Percentiles rank a stretch among this genome's conserved stretches.
Evolutionary conservation across 2,888 invertebrate species (phyloP).

Genomic region (Amorpha juglandis): DNA sequence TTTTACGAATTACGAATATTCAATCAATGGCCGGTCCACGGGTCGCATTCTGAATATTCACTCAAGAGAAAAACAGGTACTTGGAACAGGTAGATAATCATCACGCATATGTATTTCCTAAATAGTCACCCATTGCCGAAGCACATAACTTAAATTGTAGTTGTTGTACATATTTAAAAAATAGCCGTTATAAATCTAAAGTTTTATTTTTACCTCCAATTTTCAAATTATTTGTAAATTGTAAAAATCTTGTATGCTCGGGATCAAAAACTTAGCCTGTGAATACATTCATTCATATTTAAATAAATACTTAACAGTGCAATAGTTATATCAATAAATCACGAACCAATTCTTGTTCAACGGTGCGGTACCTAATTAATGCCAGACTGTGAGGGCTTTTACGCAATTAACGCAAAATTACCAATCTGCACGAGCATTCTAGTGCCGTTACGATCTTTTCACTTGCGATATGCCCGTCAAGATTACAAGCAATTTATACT

Average conservation of each 20-base stretch:
- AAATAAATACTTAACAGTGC: background rate
- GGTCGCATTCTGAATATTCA: too few species aligned
- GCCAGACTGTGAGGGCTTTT: constrained; percentile 44
- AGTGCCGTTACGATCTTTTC: constrained; percentile 1
- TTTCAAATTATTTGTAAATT: too few species aligned
- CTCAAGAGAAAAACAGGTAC: too few species aligned
- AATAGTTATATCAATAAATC: background rate
- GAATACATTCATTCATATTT: background rate
- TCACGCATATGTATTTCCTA: too few species aligned
- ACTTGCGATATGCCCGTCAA: constrained; percentile 12
- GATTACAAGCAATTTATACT: constrained; percentile 7
- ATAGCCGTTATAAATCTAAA: too few species aligned
- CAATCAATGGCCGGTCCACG: too few species aligned
- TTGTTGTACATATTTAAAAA: too few species aligned
- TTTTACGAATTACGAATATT: too few species aligned
- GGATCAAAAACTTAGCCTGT: background rate
- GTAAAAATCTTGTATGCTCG: background rate
- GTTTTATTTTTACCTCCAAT: too few species aligned
- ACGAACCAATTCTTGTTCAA: constrained; percentile 32
- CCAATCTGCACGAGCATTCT: constrained; percentile 43
- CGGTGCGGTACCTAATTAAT: constrained; percentile 54
- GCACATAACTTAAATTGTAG: too few species aligned
- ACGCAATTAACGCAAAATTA: constrained; percentile 57
- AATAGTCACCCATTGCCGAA: too few species aligned
- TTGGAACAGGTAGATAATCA: too few species aligned